Conservation (phyloP, 2,797 vertebrate species). For the Neoniphon sammara region DNA sequence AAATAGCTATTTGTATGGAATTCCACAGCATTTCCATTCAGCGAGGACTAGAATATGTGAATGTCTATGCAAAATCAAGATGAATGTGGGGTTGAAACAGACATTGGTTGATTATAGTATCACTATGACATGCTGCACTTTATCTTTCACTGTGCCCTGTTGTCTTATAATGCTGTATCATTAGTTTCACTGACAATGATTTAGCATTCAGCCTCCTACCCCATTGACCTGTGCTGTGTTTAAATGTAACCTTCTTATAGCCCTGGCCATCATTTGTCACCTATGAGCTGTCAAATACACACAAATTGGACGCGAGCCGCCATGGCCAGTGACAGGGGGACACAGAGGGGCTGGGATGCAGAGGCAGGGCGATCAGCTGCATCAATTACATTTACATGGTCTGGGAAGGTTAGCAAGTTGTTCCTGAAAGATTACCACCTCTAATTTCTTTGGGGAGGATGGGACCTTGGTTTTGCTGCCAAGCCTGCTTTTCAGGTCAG, state of each 20-base stretch:
- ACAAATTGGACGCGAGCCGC: slow-evolving; percentile 82
- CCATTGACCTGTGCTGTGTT: slow-evolving; percentile 84
- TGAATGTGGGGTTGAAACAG: slow-evolving; percentile 80
- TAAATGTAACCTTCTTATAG: slow-evolving; percentile 87
- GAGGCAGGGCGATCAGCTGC: slow-evolving; percentile 73
- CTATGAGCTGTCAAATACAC: slow-evolving; percentile 79
- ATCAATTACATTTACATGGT: slow-evolving; percentile 84
- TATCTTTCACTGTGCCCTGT: slow-evolving; percentile 80
- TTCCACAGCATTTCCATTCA: slow-evolving; percentile 71
- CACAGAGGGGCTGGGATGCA: slow-evolving; percentile 72
- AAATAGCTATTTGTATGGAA: slow-evolving; percentile 74
- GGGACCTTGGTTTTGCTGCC: slow-evolving; percentile 84
- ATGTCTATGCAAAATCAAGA: slow-evolving; percentile 87
- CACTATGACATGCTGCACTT: slow-evolving; percentile 78
- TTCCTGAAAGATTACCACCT: slow-evolving; percentile 86
- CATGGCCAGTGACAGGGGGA: slow-evolving; percentile 70
- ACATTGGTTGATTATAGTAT: slow-evolving; percentile 81
- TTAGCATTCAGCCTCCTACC: slow-evolving; percentile 83
- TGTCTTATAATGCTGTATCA: slow-evolving; percentile 87
- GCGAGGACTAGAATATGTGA: slow-evolving; percentile 76
- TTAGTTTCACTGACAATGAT: slow-evolving; percentile 89
- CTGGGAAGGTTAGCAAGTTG: slow-evolving; percentile 81
- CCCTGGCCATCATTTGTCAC: slow-evolving; percentile 83
- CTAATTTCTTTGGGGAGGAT: slow-evolving; percentile 89
- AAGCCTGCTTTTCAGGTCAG: slow-evolving; percentile 83